Percentiles rank a stretch among this genome's conserved stretches.
These are phyloP conservation scores for Tuta absoluta DNA, from an alignment of 2,888 invertebrate species.

Conservation along the genomic window DNA sequence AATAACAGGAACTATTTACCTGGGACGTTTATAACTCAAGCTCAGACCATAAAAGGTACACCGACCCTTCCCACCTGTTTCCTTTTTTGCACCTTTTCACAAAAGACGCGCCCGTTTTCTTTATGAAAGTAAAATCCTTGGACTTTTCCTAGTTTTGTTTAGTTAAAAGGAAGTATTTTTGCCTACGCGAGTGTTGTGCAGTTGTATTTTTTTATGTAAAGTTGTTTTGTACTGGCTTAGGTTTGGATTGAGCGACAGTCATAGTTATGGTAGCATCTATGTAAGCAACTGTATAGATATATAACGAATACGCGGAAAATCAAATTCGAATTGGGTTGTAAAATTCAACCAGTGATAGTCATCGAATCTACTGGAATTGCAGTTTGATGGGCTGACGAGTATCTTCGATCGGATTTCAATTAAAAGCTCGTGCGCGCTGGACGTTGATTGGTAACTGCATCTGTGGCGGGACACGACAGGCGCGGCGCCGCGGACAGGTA, in stretches of 20 bases:
- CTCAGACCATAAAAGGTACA: constrained; percentile 20
- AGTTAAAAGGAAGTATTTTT: background rate
- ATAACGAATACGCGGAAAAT: no score
- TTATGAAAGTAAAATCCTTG: background rate
- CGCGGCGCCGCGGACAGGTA: background rate
- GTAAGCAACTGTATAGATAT: no score
- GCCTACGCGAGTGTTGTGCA: no score
- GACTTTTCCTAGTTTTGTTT: background rate
- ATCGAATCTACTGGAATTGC: background rate
- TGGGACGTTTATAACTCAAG: constrained; percentile 17
- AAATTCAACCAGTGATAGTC: background rate
- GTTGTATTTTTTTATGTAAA: no score
- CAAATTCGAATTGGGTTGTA: background rate
- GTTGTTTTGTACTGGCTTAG: no score
- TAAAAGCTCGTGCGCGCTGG: constrained; percentile 29
- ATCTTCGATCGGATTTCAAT: constrained; percentile 27
- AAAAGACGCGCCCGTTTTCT: background rate
- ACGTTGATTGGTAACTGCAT: constrained; percentile 30
- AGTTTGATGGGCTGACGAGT: background rate
- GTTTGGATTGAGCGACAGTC: no score
- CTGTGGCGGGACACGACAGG: background rate
- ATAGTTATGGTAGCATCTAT: no score
- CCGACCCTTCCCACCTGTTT: constrained; percentile 12
- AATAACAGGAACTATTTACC: constrained; percentile 19
- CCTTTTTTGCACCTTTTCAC: constrained; percentile 16